These are phyloP conservation scores for Lydus trimaculatus DNA, from an alignment of 2,888 invertebrate genomes.

Conservation along the genomic window DNA sequence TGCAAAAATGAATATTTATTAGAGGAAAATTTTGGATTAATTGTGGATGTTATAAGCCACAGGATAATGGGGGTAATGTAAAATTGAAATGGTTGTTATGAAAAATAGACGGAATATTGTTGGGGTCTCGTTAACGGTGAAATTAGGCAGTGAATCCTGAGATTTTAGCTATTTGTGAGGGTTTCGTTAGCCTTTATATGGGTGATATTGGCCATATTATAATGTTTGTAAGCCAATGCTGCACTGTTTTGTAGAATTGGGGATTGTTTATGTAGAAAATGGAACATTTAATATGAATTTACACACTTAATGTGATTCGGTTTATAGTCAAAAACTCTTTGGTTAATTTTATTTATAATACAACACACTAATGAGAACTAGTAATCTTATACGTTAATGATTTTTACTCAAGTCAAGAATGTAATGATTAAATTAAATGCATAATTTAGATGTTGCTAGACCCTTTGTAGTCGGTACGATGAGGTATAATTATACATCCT, in stretches of 20 bases:
- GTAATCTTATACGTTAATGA: neutral
- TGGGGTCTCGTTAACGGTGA: conserved; percentile 30
- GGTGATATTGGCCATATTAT: conserved; percentile 45
- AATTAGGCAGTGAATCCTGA: conserved; percentile 40
- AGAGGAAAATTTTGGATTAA: neutral
- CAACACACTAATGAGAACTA: neutral
- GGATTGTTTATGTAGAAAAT: conserved; percentile 43
- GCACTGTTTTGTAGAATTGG: conserved; percentile 39
- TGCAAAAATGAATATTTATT: neutral
- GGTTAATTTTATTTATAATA: conserved; percentile 16
- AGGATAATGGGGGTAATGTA: neutral
- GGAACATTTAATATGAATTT: conserved; percentile 30
- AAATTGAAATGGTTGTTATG: too few relatives aligned
- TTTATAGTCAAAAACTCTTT: conserved; percentile 28
- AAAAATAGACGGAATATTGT: conserved; percentile 21
- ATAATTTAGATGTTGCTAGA: neutral
- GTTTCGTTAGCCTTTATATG: conserved; percentile 41
- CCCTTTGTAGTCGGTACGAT: neutral
- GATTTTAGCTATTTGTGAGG: conserved; percentile 41
- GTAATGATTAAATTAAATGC: neutral
- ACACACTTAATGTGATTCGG: conserved; percentile 32
- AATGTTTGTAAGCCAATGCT: conserved; percentile 44
- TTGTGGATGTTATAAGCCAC: neutral
- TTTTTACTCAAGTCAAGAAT: neutral
- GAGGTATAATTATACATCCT: neutral